These are phyloP conservation scores for Noctuana brunneofusca DNA, from an alignment of 2,888 invertebrate genomes.

Conservation along the genomic window DNA sequence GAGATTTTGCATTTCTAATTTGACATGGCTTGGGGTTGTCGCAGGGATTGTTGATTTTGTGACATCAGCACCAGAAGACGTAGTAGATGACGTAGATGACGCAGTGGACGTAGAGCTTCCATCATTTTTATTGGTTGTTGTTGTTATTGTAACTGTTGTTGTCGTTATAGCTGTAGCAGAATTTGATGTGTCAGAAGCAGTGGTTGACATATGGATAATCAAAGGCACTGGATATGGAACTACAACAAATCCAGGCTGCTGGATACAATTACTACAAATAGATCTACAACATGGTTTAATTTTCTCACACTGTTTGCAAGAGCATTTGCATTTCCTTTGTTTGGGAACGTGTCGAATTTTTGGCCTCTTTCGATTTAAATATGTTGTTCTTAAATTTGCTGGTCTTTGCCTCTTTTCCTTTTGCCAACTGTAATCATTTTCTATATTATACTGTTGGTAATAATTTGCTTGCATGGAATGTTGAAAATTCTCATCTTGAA, in stretches of 20 bases:
- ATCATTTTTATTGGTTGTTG: neutral
- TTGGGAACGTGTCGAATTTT: constrained; percentile 12
- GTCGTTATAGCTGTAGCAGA: constrained; percentile 2
- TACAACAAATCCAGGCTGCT: constrained; percentile 25
- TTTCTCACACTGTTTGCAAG: constrained; percentile 40
- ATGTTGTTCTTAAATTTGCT: neutral
- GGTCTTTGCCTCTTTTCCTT: constrained; percentile 15
- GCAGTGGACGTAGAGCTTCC: too few species aligned
- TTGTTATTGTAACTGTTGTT: constrained; percentile 13
- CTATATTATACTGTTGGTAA: constrained; percentile 22
- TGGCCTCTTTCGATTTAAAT: neutral
- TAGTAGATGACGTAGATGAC: too few species aligned
- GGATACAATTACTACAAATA: constrained; percentile 37
- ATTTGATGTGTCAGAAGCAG: constrained; percentile 8
- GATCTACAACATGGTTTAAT: constrained; percentile 37
- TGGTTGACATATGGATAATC: constrained; percentile 16
- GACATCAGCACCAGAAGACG: neutral
- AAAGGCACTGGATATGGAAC: constrained; percentile 41
- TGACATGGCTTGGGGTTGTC: neutral
- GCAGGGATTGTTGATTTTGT: neutral
- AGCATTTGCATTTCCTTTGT: constrained; percentile 31
- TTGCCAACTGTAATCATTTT: constrained; percentile 14
- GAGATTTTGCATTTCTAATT: neutral
- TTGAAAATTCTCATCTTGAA: neutral
- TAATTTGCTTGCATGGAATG: constrained; percentile 22